Evolutionary conservation across 2,888 invertebrate genomes (phyloP), one percentile per base, ranked within the genome.

Genomic region (Noctua fimbriata): DNA sequence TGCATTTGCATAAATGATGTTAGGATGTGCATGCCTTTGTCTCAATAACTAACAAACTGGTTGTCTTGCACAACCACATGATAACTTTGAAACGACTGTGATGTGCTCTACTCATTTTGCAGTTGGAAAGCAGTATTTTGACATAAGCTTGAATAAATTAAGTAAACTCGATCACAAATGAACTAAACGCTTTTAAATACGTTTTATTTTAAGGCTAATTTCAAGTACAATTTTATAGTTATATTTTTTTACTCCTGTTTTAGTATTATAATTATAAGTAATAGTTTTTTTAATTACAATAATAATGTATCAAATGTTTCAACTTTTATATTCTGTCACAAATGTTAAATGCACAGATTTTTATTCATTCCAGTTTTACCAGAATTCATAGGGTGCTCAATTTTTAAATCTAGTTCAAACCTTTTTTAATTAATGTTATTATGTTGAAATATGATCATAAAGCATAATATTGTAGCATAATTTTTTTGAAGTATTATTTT

Each of bases 201-300:
- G 16, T 41, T 72, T 76, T 66, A 78, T 41, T 69, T 32, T 66
- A 81, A 79, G 76, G 63, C 66, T 77, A 76, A 67, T 70, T 71
- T 73, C 21, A 78, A 85, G 86, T 87, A 88, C 86, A 86, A 85
- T 81, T 73, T 69, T 73, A 66, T 49, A 47, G 44, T 74, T 28
- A 16, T 32, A 76, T 24, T 78, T 73, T 86, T 84, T 82, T 66
- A 70, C n/a, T 36, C 21, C 2, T 18, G 69, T 69, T 76, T 72
- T 72, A 44, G 44, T 58, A 52, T 5, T 49, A 0, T 66, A 72
- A 44, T 3, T 41, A 60, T 74, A 24, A 76, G 28, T 12, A 58
- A 12, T 67, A 41, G 21, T 71, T 72, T 69, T 71, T 76, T 55
- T 44, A 18, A 24, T 12, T 60, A 44, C 14, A 28, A 24, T 32